Evolutionary conservation across 2,888 invertebrate species (phyloP), one percentile per base, ranked within the genome.

Genomic region (Dinocampus coccinellae): DNA sequence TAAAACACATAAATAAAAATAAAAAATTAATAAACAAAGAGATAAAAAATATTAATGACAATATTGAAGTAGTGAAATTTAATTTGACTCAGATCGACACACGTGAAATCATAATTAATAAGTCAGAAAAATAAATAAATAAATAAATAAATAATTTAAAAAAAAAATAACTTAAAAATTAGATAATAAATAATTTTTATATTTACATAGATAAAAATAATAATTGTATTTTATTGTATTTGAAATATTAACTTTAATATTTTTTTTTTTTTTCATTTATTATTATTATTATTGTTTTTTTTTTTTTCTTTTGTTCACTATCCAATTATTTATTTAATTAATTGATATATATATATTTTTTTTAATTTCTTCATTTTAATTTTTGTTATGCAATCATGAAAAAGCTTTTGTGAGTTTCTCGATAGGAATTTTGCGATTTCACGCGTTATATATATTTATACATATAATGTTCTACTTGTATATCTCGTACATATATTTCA

Each of bases 11-110:
- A 4, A 47, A 2, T n/a, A 7, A 16, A 16, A 20, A 16, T 6
- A 1, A 6, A 0, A n/a, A 47, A 16, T 47, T 58, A 20, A 58
- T n/a, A 58, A 60, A 36, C 34, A n/a, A 24, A 1, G 33, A 33
- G 53, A 58, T 64, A 20, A 39, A 39, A 10, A 9, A 4, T 60
- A 7, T 47, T 29, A 13, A 20, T 13, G 26, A 36, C n/a, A 20
- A 20, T 39, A 39, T 26, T 1, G n/a, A n/a, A n/a, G n/a, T n/a
- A n/a, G n/a, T n/a, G n/a, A n/a, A 36, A 1, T 60, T 33, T 62
- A 62, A 63, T 62, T 53, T 24, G 42, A 22, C 33, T 55, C 63
- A 11, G 29, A 57, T 63, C 57, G 63, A 69, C 68, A 61, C 16
- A 47, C n/a, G n/a, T 53, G 39, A 55, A 13, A 6, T n/a, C 55